Evolutionary conservation across 2,113 vertebrate species (phyloP).

Genomic region (Machaerirhynchus nigripectus): DNA sequence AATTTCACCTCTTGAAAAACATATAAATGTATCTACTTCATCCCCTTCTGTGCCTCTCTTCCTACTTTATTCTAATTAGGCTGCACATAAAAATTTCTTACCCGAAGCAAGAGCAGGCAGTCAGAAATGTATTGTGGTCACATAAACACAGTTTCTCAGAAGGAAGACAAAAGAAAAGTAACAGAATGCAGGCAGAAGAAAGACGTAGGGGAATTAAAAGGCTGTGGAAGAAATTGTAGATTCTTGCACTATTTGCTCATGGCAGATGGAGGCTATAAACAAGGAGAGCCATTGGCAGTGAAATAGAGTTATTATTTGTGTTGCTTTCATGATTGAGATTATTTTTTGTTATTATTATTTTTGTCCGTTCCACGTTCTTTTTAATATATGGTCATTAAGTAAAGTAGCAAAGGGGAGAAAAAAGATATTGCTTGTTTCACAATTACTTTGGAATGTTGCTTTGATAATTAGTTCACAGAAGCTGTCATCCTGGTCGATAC

Average conservation of each 20-base stretch:
- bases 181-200: not conserved
- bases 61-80: not conserved
- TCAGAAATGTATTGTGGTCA: not conserved
- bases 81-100: not conserved
- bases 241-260: not conserved
- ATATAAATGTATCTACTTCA: not conserved
- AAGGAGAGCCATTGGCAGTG: not conserved
- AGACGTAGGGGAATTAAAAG: not conserved
- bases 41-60: not conserved
- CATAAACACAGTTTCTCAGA: not conserved
- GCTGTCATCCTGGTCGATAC: constrained; percentile 60
- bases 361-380: not conserved
- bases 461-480: constrained; percentile 68
- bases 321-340: not conserved
- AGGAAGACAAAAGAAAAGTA: not conserved
- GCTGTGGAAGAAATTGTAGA: not conserved
- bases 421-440: constrained; percentile 17
- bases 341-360: not conserved
- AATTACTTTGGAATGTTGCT: constrained; percentile 43
- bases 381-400: not conserved
- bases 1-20: not conserved
- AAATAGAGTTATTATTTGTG: not conserved
- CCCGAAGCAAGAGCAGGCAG: not conserved
- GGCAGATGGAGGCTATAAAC: not conserved
- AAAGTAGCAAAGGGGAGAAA: not conserved